A percentile compares a stretch with the other conserved stretches of the same genome.
Conservation (phyloP, 2,113 vertebrate species). For the Taxidea taxus region DNA sequence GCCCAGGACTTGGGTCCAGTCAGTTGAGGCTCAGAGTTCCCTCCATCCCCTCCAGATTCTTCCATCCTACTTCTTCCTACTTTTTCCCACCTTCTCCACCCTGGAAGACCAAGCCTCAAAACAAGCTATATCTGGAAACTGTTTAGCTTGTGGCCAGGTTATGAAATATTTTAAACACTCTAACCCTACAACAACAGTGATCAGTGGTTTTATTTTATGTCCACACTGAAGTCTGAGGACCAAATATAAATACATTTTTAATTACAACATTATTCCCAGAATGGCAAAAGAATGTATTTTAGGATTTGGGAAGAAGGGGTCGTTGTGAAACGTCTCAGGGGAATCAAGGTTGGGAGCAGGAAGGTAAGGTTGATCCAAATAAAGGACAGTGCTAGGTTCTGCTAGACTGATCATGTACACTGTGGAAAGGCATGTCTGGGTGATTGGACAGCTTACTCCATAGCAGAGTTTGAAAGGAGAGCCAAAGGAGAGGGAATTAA, state of each 20-base stretch:
- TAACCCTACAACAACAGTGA: conserved; percentile 1
- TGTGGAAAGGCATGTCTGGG: neutral
- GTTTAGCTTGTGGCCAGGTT: conserved; percentile 24
- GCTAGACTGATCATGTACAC: neutral
- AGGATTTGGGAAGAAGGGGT: neutral
- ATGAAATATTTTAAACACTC: conserved; percentile 45
- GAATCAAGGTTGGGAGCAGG: neutral
- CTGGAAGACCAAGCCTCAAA: neutral
- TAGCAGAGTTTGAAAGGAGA: neutral
- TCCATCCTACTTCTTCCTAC: neutral
- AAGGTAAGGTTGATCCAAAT: neutral
- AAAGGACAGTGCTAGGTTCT: neutral
- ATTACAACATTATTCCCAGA: conserved; percentile 51
- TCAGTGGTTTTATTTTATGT: conserved; percentile 27
- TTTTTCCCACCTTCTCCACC: neutral
- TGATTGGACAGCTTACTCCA: neutral
- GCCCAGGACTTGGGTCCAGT: neutral
- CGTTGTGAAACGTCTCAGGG: neutral
- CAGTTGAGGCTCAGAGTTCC: neutral
- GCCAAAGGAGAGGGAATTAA: neutral
- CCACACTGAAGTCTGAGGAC: neutral
- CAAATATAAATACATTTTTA: conserved; percentile 45
- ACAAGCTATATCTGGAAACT: conserved; percentile 14
- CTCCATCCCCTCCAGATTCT: neutral
- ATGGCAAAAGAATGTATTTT: conserved; percentile 32